Conservation (phyloP, 2,797 vertebrate genomes). For the Threskiornis aethiopicus region DNA sequence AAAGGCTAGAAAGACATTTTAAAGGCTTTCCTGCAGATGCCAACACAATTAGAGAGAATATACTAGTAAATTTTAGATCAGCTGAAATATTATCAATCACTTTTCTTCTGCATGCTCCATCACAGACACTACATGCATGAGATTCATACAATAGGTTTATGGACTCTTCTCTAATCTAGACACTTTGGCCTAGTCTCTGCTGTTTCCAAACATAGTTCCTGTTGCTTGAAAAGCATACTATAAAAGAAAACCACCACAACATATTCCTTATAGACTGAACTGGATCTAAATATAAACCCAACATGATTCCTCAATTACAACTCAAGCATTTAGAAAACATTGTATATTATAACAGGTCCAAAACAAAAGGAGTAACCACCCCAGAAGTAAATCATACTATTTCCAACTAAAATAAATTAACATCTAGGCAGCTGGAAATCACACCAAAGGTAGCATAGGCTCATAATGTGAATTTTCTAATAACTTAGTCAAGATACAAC, state of each 20-base stretch:
- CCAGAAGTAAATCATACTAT: background rate
- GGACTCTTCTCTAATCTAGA: background rate
- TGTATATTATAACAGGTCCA: background rate
- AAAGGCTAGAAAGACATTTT: background rate
- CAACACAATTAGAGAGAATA: background rate
- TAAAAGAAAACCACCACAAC: background rate
- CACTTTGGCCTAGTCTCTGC: background rate
- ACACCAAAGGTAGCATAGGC: background rate
- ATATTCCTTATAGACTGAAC: background rate
- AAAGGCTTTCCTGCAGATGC: background rate
- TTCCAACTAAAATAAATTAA: background rate
- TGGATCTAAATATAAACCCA: background rate
- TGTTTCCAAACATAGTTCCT: background rate
- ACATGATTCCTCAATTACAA: background rate
- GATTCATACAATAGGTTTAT: background rate
- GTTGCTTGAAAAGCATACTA: background rate
- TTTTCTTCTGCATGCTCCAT: background rate
- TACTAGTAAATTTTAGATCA: background rate
- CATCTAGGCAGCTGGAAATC: background rate
- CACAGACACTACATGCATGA: background rate
- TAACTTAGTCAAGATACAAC: background rate
- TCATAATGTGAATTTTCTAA: background rate
- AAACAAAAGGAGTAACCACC: background rate
- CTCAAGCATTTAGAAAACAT: background rate
- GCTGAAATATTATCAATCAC: background rate